phyloP scores from a whole-genome alignment of 2,113 vertebrate species.

The Pandion haliaetus region DNA sequence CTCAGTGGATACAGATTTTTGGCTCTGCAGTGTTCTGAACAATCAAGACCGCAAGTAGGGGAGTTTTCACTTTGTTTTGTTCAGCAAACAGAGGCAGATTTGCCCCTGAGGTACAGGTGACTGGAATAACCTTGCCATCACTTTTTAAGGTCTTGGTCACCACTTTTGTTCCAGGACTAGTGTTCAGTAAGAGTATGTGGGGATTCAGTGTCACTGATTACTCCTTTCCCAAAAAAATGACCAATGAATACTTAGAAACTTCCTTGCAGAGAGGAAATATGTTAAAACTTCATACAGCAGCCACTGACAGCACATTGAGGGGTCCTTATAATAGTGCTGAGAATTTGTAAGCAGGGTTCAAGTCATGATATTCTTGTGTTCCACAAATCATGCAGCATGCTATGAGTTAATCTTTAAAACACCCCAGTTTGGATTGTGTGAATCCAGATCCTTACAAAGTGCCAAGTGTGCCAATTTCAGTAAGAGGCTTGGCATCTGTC shows the following conservation, averaged over 20 bases:
- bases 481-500: background rate
- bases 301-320: background rate
- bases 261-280: background rate
- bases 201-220: background rate
- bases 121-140: background rate
- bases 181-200: background rate
- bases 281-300: background rate
- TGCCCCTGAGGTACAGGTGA: background rate
- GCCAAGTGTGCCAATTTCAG: background rate
- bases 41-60: background rate
- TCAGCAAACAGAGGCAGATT: background rate
- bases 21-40: background rate
- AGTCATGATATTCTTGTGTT: background rate
- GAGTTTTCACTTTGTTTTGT: background rate
- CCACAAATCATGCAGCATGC: background rate
- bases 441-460: background rate
- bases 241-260: background rate
- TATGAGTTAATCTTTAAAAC: background rate
- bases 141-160: background rate
- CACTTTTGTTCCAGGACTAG: background rate
- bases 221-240: background rate
- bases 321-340: background rate
- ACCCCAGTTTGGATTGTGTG: background rate
- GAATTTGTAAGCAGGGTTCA: background rate
- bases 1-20: background rate